Evolutionary conservation across 2,113 vertebrate species (phyloP).

Genomic region (Anguilla rostrata): DNA sequence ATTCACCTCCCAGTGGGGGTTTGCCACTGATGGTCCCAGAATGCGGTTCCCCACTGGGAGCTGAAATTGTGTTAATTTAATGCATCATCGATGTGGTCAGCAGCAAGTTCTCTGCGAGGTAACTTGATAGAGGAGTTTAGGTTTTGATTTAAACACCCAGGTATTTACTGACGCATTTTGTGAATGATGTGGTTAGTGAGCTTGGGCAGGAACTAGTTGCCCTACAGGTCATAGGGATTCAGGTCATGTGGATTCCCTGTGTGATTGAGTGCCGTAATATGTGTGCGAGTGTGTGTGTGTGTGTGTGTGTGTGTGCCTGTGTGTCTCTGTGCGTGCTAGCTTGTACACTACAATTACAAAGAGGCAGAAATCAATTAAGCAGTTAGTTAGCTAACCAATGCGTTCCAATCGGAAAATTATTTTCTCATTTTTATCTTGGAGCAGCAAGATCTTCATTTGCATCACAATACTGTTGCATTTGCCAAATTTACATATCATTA

Average conservation of each 20-base stretch:
- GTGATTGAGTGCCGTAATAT: too few species aligned
- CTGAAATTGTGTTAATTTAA: neutral
- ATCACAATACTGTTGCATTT: too few species aligned
- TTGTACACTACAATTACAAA: too few species aligned
- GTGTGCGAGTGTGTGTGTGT: neutral
- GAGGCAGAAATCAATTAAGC: neutral
- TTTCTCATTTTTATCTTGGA: neutral
- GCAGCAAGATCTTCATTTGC: too few species aligned
- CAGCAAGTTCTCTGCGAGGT: neutral
- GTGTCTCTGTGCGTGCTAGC: neutral
- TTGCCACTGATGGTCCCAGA: too few species aligned
- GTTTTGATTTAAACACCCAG: neutral
- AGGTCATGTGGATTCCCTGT: too few species aligned
- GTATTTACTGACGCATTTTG: neutral
- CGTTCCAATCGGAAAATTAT: neutral
- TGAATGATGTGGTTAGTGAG: neutral
- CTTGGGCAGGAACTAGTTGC: too few species aligned
- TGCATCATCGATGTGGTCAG: neutral
- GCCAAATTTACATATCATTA: too few species aligned
- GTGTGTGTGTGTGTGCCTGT: conserved; percentile 13
- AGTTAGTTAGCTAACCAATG: neutral
- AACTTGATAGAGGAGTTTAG: neutral
- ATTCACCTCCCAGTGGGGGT: too few species aligned
- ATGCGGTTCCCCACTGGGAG: neutral
- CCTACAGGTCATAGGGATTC: too few species aligned